Base-by-base conservation (phyloP, 1,140 invertebrate species). In the Aphaenogaster rudis region DNA sequence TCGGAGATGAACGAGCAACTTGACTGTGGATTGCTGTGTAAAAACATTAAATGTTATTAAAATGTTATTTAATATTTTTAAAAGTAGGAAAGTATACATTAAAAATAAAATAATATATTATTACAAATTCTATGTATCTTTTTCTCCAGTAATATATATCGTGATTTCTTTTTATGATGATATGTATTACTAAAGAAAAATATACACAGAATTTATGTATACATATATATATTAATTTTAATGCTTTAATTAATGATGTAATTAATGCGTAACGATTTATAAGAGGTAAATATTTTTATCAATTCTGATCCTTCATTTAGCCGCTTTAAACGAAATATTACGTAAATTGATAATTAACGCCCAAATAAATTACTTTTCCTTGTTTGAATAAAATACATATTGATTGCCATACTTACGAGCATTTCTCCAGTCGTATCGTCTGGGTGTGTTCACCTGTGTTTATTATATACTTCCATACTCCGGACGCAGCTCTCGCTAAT, bases 381-480 rank as follows among this genome's bases (percentile, higher is more conserved):
- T 7, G 1, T 64, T 57, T 61, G 36, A 66, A 50, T 28, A 21
- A 57, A 61, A 61, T 57, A 15, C n/a, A 7, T 63, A 67, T n/a
- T 48, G 45, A 2, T 21, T 57, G n/a, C 9, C 63, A 74, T 78
- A 96, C 96, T 96, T 92, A 98, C 98, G 97, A 96, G 95, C 98
- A 98, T 92, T 98, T 98, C 93, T 98, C 98, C 87, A 98, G 94
- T 17, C 98, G 94, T 28, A 98, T 93, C 0, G 98, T 98, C 94
- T 98, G 98, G 1, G 98, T 98, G 91, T 98, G 98, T 80, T 98
- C 97, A 0, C 97, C 97, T 1, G 98, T 98, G 88, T 98, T 98
- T 61, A 98, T 98, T 86, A 98, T 98, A 90, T 97, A 98, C 91
- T 98, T 98, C 98, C 98, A 98, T 86, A 97, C 96, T 0, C 98